Evolutionary conservation across 2,888 invertebrate genomes (phyloP).

Genomic region (Frankliniella intonsa): DNA sequence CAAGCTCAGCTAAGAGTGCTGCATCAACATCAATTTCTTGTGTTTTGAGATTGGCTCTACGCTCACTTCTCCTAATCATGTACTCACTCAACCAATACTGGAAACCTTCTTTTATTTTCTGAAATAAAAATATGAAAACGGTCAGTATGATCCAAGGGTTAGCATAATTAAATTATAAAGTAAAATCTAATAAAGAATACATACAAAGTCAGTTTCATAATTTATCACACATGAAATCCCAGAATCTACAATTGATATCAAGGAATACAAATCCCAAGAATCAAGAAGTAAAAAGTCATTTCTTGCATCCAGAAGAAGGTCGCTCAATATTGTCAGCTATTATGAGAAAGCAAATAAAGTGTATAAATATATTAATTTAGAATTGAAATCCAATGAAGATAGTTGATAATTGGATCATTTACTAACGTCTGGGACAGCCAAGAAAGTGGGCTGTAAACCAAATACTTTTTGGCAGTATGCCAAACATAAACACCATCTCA

Average conservation of each 20-base stretch:
- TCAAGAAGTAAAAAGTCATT: neutral
- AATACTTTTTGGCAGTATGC: constrained; percentile 2
- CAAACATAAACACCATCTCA: neutral
- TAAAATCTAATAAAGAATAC: neutral
- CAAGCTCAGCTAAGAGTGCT: neutral
- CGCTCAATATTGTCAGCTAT: neutral
- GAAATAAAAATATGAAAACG: neutral
- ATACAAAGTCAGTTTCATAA: neutral
- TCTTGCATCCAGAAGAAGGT: neutral
- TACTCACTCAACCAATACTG: neutral
- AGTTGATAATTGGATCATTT: neutral
- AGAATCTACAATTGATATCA: neutral
- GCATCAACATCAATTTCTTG: neutral
- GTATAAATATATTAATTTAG: neutral
- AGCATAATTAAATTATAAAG: neutral
- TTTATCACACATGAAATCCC: neutral
- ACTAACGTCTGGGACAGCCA: neutral
- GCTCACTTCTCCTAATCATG: neutral
- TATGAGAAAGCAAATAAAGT: neutral
- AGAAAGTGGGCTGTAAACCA: neutral
- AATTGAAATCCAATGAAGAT: neutral
- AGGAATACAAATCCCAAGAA: neutral
- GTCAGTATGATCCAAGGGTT: neutral
- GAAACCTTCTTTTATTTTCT: neutral
- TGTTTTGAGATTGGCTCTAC: neutral